phyloP scores from a whole-genome alignment of 2,797 vertebrate species.

The Zalophus californianus region DNA sequence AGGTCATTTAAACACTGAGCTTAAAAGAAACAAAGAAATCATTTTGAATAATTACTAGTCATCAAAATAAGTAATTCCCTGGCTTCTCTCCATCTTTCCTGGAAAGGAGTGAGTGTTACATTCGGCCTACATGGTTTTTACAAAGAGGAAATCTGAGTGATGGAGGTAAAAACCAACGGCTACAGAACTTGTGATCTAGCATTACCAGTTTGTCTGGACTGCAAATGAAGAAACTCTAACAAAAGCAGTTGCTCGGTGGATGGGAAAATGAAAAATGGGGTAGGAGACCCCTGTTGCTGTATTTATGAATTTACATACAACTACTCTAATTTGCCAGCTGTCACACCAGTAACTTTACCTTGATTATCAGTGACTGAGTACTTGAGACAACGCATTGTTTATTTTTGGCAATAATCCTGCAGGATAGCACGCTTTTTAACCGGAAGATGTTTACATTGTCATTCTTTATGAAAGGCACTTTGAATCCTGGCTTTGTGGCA shows the following conservation, averaged over 20 bases:
- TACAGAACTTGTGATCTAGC: background rate
- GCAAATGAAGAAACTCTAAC: constrained; percentile 19
- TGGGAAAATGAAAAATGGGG: background rate
- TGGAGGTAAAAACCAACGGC: background rate
- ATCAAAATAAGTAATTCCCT: constrained; percentile 50
- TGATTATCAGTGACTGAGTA: constrained; percentile 48
- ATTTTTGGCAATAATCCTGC: constrained; percentile 19
- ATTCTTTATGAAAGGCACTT: background rate
- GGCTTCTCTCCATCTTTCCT: constrained; percentile 20
- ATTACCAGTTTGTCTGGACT: background rate
- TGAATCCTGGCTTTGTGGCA: background rate
- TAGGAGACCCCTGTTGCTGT: background rate
- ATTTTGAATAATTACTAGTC: constrained; percentile 22
- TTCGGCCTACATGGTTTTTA: background rate
- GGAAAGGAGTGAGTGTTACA: background rate
- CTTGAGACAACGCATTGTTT: constrained; percentile 6
- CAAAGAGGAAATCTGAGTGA: background rate
- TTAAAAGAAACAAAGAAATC: constrained; percentile 63
- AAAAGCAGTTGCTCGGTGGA: background rate
- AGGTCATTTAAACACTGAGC: constrained; percentile 36
- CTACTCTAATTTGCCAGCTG: background rate
- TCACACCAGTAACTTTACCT: background rate
- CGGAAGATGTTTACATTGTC: background rate
- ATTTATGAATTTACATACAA: background rate
- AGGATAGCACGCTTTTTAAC: background rate